Conservation (phyloP, 2,113 vertebrate genomes). For the Excalfactoria chinensis region DNA sequence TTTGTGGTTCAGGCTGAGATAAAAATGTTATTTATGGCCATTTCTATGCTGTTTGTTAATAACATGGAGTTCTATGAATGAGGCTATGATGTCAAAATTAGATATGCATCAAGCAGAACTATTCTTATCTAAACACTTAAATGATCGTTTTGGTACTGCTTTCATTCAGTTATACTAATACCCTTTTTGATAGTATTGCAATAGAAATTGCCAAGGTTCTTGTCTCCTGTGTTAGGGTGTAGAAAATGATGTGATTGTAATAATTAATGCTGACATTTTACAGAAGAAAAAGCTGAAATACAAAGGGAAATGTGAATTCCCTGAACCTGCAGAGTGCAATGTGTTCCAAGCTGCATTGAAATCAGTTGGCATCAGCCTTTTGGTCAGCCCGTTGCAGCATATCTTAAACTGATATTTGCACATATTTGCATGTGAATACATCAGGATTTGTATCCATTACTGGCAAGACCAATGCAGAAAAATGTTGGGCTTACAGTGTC, state of each 20-base stretch:
- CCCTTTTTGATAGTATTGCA: neutral
- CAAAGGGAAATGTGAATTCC: neutral
- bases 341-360: neutral
- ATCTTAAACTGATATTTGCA: neutral
- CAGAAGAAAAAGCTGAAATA: neutral
- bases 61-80: conserved; percentile 28
- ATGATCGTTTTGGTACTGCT: neutral
- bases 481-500: neutral
- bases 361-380: neutral
- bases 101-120: neutral
- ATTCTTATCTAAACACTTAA: conserved; percentile 1
- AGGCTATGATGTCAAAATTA: neutral
- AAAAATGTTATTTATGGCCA: neutral
- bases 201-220: neutral
- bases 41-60: neutral
- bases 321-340: neutral
- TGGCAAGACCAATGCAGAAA: neutral
- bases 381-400: neutral
- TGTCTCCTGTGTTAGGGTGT: neutral
- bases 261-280: neutral
- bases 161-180: conserved; percentile 11
- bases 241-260: neutral
- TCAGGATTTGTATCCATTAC: neutral
- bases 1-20: neutral
- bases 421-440: neutral